Conservation (phyloP, 2,113 vertebrate genomes). For the Anguilla rostrata region DNA sequence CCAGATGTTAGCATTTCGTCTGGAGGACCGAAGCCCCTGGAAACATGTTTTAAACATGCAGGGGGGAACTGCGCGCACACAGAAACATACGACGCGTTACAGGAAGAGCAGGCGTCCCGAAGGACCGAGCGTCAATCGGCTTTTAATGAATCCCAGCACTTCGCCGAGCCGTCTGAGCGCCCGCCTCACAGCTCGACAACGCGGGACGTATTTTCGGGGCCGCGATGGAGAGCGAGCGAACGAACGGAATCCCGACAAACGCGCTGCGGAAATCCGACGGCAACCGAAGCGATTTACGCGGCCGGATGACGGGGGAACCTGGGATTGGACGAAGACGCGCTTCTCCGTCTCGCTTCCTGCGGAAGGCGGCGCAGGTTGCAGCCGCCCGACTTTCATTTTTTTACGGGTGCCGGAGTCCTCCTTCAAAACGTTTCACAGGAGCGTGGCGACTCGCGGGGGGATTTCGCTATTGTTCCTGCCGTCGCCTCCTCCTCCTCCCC, state of each 20-base stretch:
- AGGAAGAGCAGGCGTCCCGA: neutral
- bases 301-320: neutral
- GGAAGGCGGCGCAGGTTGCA: neutral
- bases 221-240: neutral
- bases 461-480: neutral
- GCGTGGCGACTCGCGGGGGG: neutral
- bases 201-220: neutral
- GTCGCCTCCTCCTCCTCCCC: neutral
- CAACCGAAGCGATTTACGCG: neutral
- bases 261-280: neutral
- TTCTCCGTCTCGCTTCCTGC: neutral
- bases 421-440: neutral
- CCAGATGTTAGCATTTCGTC: conserved; percentile 56
- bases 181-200: neutral
- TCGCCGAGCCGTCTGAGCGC: neutral
- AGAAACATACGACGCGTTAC: neutral
- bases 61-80: neutral
- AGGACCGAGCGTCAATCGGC: neutral
- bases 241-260: neutral
- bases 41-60: neutral
- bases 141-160: neutral
- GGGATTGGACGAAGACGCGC: neutral
- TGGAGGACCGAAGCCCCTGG: neutral
- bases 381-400: neutral
- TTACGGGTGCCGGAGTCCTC: neutral